phyloP scores from a whole-genome alignment of 2,888 invertebrate genomes.

The Drosophila nigricruria region DNA sequence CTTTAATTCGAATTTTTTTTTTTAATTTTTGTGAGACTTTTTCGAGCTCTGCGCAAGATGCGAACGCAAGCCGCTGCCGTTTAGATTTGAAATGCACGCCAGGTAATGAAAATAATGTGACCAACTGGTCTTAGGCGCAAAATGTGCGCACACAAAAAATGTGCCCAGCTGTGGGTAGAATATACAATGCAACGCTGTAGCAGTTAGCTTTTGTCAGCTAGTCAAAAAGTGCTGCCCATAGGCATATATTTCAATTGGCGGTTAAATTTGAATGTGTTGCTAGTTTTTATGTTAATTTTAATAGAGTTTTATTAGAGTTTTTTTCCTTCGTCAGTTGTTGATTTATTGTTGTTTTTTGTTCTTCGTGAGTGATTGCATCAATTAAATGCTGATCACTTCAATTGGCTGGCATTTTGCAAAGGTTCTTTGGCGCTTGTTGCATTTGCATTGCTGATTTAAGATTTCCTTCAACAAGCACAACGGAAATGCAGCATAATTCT shows the following conservation, averaged over 20 bases:
- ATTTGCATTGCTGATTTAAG: constrained; percentile 79
- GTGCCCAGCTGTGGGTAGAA: constrained; percentile 4
- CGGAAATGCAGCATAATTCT: constrained; percentile 80
- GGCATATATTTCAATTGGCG: neutral
- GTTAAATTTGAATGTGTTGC: neutral
- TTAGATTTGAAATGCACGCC: constrained; percentile 79
- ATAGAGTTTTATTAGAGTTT: neutral
- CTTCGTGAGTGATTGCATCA: constrained; percentile 64
- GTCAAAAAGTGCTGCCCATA: constrained; percentile 28
- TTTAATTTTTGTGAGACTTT: constrained; percentile 15
- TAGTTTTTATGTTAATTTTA: neutral
- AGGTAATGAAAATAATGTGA: constrained; percentile 60
- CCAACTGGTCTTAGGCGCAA: neutral
- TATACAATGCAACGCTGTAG: constrained; percentile 8
- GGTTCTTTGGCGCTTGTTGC: constrained; percentile 29
- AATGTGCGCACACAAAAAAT: neutral
- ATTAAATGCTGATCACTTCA: constrained; percentile 74
- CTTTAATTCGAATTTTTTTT: constrained; percentile 10
- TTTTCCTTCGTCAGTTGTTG: constrained; percentile 13
- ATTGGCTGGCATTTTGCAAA: constrained; percentile 52
- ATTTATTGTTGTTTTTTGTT: constrained; percentile 26
- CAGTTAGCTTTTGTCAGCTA: constrained; percentile 23
- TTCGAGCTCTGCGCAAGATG: constrained; percentile 61
- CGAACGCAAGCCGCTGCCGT: constrained; percentile 73
- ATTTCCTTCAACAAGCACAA: constrained; percentile 66